Base-by-base conservation (phyloP, 2,797 vertebrate species). In the Chromobotia macracanthus region DNA sequence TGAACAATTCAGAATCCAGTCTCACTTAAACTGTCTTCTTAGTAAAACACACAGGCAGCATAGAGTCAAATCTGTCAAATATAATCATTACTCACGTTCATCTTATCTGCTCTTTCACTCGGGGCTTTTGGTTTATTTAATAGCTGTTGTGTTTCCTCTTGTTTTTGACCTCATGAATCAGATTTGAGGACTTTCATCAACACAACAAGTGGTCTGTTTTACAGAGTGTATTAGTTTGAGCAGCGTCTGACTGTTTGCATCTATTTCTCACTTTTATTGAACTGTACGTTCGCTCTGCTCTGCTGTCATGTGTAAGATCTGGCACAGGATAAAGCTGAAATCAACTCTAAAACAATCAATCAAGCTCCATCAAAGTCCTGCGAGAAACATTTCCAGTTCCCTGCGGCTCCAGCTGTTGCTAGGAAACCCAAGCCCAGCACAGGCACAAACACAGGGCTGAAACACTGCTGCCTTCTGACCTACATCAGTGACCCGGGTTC, bases 381-480 rank as follows among this genome's bases (percentile, higher is more conserved):
- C 21, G 18, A 8, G 38, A 28, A 11, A 25, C 12, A 18, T 65
- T 51, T 65, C n/a, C 53, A 79, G 44, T 48, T 75, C 56, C 85
- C 84, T 75, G 19, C 46, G 46, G 23, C 73, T 41, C 46, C 70
- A 72, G 61, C 58, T 84, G 78, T 86, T 86, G 83, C 89, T 82
- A 76, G 19, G 83, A 85, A 75, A 85, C 75, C 51, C 25, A 28
- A 55, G 82, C 86, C 81, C 73, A 70, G 72, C n/a, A 10, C 53
- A 68, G 72, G 13, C 77, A 60, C 55, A 72, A 80, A 56, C 63
- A 66, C 70, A 71, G 64, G 66, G 9, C 48, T 51, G 60, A 38
- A 44, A 44, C n/a, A 44, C n/a, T 23, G 1, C 18, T 16, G 44
- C n/a, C 46, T 64, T 50, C 25, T 75, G 46, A 53, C 12, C 60